Conservation (phyloP, 1,140 invertebrate species). For the Drosophila kepulauana region DNA sequence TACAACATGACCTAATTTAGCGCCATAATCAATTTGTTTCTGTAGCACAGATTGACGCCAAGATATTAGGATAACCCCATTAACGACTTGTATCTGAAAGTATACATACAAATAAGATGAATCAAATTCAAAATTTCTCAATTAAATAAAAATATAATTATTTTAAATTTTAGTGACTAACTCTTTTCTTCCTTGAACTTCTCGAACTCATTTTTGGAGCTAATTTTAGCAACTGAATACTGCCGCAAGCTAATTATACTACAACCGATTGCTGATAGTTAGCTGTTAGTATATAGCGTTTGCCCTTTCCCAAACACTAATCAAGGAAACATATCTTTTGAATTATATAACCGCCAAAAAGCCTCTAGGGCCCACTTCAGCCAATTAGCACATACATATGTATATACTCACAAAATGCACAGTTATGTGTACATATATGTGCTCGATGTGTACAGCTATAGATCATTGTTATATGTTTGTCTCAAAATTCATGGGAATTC, state of each 20-base stretch:
- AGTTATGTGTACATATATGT: not conserved
- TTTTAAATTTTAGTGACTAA: not conserved
- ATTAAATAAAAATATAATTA: not conserved
- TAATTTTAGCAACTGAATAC: constrained; percentile 7
- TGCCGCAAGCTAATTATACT: constrained; percentile 10
- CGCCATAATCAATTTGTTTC: constrained; percentile 95
- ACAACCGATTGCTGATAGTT: constrained; percentile 10
- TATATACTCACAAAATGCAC: too few species aligned
- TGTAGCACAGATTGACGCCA: constrained; percentile 94
- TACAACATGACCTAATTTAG: constrained; percentile 94
- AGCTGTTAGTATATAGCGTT: not conserved
- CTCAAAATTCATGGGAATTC: constrained; percentile 67
- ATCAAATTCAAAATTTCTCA: not conserved
- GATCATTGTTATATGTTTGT: constrained; percentile 15
- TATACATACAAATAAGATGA: not conserved
- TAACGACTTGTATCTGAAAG: constrained; percentile 92
- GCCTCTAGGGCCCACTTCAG: constrained; percentile 38
- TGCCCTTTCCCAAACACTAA: constrained; percentile 2
- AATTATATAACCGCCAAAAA: constrained; percentile 22
- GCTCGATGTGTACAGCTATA: not conserved
- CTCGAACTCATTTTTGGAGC: not conserved
- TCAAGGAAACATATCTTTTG: constrained; percentile 4
- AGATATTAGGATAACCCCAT: constrained; percentile 93
- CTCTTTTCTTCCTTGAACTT: constrained; percentile 2
- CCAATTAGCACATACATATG: constrained; percentile 22